phyloP scores from a whole-genome alignment of 2,113 vertebrate species.

The Nesogale talazaci region DNA sequence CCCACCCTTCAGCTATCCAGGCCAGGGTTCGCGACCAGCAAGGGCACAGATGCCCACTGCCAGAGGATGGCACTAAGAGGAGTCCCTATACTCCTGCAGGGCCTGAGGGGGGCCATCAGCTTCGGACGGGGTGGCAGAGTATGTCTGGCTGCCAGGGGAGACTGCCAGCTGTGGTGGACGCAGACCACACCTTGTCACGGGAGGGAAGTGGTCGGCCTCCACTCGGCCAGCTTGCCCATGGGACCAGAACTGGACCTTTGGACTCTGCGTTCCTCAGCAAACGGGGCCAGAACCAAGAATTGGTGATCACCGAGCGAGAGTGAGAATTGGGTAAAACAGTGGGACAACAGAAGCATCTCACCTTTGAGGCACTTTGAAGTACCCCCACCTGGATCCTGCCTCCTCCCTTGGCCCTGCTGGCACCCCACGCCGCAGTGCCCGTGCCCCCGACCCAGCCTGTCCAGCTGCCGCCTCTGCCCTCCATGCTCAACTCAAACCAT shows the following conservation, averaged over 20 bases:
- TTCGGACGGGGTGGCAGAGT: not conserved
- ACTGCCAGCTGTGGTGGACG: too few relatives aligned
- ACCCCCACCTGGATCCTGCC: not conserved
- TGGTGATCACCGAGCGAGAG: not conserved
- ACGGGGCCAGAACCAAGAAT: not conserved
- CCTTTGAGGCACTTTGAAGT: not conserved
- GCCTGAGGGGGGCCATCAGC: too few relatives aligned
- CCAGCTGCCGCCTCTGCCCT: conserved; percentile 21
- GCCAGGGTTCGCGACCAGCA: not conserved
- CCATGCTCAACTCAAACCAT: conserved; percentile 41
- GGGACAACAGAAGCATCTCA: not conserved
- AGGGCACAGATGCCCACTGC: not conserved
- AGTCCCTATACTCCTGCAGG: not conserved
- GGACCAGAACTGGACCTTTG: not conserved
- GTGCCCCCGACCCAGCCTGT: not conserved
- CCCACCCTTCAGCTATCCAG: not conserved
- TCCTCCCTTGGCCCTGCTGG: not conserved
- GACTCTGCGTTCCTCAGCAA: not conserved
- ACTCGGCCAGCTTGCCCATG: not conserved
- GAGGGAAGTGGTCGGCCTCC: not conserved
- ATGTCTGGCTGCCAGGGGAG: not conserved
- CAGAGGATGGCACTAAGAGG: not conserved
- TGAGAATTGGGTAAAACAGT: not conserved
- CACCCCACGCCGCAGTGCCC: not conserved
- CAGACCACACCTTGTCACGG: not conserved